phyloP scores from a whole-genome alignment of 2,113 vertebrate species.

The Melanotaenia duboulayi region DNA sequence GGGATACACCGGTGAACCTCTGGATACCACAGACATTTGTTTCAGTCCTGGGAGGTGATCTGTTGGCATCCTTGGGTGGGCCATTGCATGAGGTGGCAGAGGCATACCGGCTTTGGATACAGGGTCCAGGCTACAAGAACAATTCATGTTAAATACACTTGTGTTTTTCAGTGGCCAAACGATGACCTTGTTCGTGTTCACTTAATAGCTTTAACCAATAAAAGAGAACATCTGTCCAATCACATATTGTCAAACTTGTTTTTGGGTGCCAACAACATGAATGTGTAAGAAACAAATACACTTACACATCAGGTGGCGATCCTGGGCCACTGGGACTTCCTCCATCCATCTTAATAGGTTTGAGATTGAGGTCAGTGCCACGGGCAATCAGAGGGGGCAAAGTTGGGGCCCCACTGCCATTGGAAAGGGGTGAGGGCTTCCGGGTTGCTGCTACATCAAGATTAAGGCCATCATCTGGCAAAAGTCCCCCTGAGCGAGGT shows the following conservation, averaged over 20 bases:
- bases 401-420: conserved; percentile 86
- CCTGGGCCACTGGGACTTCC: conserved; percentile 91
- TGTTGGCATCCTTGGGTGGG: conserved; percentile 82
- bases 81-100: conserved; percentile 86
- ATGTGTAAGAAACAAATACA: background rate
- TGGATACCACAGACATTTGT: conserved; percentile 88
- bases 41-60: conserved; percentile 90
- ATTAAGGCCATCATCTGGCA: conserved; percentile 87
- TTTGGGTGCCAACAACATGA: background rate
- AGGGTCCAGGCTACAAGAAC: conserved; percentile 84
- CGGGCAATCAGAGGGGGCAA: conserved; percentile 92
- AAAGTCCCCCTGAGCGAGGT: conserved; percentile 86
- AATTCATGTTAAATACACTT: background rate
- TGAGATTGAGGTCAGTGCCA: conserved; percentile 88
- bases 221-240: background rate
- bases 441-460: conserved; percentile 87
- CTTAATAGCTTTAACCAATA: background rate
- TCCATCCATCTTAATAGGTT: conserved; percentile 91
- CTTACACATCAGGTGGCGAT: conserved; percentile 94
- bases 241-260: background rate
- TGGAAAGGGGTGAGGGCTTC: conserved; percentile 90
- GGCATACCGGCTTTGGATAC: conserved; percentile 88
- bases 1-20: conserved; percentile 88
- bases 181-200: background rate
- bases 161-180: background rate